phyloP scores from a whole-genome alignment of 2,888 invertebrate species.

The Clanis bilineata region DNA sequence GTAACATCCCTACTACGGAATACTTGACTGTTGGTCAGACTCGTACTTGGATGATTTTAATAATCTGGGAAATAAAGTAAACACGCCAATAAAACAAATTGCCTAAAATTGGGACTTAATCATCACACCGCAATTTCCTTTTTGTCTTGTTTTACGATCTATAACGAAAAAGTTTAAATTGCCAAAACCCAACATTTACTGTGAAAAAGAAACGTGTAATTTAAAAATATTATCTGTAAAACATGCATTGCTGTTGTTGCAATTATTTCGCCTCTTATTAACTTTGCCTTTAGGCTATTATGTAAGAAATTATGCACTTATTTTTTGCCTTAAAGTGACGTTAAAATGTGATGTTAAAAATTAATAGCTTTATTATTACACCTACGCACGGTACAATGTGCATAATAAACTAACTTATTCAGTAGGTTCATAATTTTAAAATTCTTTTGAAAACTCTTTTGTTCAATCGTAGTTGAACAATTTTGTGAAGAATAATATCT shows the following conservation, averaged over 20 bases:
- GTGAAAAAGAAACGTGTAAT: neutral
- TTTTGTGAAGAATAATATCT: too few relatives aligned
- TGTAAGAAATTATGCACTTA: neutral
- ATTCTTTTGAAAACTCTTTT: too few relatives aligned
- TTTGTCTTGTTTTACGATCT: neutral
- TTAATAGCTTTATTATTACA: too few relatives aligned
- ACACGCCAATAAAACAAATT: constrained; percentile 5
- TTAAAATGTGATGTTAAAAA: too few relatives aligned
- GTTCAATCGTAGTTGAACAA: too few relatives aligned
- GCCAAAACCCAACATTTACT: neutral
- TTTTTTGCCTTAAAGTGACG: neutral
- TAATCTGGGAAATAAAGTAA: neutral
- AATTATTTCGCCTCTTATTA: neutral
- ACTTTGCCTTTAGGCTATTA: neutral
- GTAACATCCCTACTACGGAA: too few relatives aligned
- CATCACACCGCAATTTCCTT: neutral
- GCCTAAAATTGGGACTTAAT: neutral
- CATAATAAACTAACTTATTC: too few relatives aligned
- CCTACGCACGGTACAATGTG: too few relatives aligned
- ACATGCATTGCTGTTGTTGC: neutral
- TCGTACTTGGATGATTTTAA: too few relatives aligned
- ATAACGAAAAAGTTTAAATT: neutral
- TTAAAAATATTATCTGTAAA: constrained; percentile 13
- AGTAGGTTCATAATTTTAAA: too few relatives aligned
- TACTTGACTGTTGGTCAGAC: too few relatives aligned